Evolutionary conservation across 2,797 vertebrate genomes (phyloP).

Genomic region (Etheostoma perlongum): DNA sequence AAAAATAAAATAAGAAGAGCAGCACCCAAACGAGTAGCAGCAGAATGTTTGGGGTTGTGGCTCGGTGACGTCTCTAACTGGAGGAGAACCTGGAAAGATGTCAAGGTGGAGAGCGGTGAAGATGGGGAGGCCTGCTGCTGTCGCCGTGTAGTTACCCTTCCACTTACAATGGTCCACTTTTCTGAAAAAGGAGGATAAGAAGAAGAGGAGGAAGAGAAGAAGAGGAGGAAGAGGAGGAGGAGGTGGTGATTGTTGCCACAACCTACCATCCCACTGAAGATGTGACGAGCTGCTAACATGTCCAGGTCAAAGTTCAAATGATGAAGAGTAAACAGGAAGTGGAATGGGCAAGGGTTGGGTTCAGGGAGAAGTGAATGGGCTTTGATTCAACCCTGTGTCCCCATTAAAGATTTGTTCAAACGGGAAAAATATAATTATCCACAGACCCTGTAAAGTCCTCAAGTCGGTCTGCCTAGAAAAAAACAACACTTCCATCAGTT

Average conservation of each 20-base stretch:
- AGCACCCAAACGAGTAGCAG: constrained; percentile 67
- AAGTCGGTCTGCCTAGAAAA: constrained; percentile 42
- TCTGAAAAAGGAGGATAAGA: constrained; percentile 42
- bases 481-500: constrained; percentile 45
- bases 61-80: not conserved
- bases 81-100: constrained; percentile 31
- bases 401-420: constrained; percentile 39
- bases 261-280: constrained; percentile 27
- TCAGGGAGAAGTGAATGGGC: constrained; percentile 39
- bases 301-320: constrained; percentile 65
- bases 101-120: not conserved
- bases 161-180: constrained; percentile 25
- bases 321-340: constrained; percentile 54
- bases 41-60: constrained; percentile 32
- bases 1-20: constrained; percentile 31
- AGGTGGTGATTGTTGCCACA: not conserved
- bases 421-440: not conserved
- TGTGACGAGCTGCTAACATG: constrained; percentile 43
- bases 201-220: constrained; percentile 25
- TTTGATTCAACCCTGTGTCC: constrained; percentile 70
- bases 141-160: constrained; percentile 38
- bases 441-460: constrained; percentile 69
- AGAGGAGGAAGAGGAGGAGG: not conserved
- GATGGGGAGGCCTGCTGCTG: constrained; percentile 40
- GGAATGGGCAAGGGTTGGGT: not conserved